Percentiles rank a stretch among this genome's conserved stretches.
Evolutionary conservation across 2,888 invertebrate genomes (phyloP).

Genomic region (Micropterix aruncella): DNA sequence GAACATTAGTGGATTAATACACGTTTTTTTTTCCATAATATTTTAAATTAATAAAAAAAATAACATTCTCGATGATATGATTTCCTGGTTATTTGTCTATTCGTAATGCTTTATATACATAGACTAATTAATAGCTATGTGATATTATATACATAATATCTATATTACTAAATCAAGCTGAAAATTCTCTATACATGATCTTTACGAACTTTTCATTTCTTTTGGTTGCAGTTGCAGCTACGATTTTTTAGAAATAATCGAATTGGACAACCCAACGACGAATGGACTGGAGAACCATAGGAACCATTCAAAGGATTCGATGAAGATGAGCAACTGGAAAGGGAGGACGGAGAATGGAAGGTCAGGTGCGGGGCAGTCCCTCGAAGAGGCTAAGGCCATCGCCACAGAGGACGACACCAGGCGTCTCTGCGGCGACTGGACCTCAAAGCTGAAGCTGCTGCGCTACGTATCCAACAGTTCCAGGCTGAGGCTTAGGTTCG

Average conservation of each 20-base stretch:
- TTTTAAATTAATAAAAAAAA: too few relatives aligned
- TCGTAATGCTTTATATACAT: too few relatives aligned
- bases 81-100: too few relatives aligned
- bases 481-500: conserved; percentile 50
- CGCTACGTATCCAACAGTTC: conserved; percentile 44
- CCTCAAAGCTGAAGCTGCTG: conserved; percentile 57
- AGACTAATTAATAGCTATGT: too few relatives aligned
- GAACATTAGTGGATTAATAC: too few relatives aligned
- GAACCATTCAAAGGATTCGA: conserved; percentile 9
- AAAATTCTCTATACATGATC: too few relatives aligned
- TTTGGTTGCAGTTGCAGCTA: conserved; percentile 54
- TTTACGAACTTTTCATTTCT: conserved; percentile 8
- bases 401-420: conserved; percentile 22
- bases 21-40: too few relatives aligned
- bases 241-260: conserved; percentile 59
- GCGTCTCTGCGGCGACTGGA: conserved; percentile 69
- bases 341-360: conserved; percentile 13
- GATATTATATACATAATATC: too few relatives aligned
- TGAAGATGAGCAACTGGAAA: conserved; percentile 13
- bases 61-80: too few relatives aligned
- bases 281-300: conserved; percentile 3
- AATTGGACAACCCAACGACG: conserved; percentile 16
- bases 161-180: too few relatives aligned
- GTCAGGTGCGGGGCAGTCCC: conserved; percentile 21
- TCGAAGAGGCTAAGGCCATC: conserved; percentile 26